These are phyloP conservation scores for Hypotaenidia okinawae DNA, from an alignment of 2,797 vertebrate genomes.

Conservation along the genomic window DNA sequence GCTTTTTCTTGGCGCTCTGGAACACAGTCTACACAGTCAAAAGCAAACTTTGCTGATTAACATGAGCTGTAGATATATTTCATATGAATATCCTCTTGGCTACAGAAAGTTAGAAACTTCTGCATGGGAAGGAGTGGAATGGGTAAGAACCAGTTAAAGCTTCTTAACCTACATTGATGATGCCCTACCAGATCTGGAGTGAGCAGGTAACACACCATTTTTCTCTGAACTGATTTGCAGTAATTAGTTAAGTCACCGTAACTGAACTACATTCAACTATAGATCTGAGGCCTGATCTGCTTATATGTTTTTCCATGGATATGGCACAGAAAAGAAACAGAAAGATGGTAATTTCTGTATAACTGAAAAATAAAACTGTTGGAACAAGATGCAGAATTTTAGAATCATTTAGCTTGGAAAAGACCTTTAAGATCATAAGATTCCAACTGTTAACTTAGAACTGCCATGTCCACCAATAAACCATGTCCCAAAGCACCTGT, in stretches of 20 bases:
- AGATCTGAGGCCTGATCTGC: not conserved
- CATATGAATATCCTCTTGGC: not conserved
- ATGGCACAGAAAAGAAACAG: not conserved
- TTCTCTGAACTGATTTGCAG: not conserved
- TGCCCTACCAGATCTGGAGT: not conserved
- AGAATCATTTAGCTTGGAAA: not conserved
- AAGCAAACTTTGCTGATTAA: not conserved
- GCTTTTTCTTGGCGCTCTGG: not conserved
- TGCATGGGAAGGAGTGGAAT: not conserved
- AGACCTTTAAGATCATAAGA: not conserved
- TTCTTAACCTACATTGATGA: not conserved
- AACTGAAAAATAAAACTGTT: not conserved
- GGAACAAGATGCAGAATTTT: not conserved
- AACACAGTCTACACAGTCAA: not conserved
- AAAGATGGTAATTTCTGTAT: not conserved
- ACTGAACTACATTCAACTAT: not conserved
- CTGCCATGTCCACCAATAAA: too few species aligned
- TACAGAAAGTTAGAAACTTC: not conserved
- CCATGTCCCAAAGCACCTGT: too few species aligned
- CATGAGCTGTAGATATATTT: fast-evolving
- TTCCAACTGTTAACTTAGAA: too few species aligned
- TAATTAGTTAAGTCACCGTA: not conserved
- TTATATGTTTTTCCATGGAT: not conserved
- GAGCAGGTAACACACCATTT: not conserved
- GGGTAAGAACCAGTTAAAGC: not conserved